These are phyloP conservation scores for Pelusios castaneus DNA, from an alignment of 2,113 vertebrate genomes.

Conservation along the genomic window DNA sequence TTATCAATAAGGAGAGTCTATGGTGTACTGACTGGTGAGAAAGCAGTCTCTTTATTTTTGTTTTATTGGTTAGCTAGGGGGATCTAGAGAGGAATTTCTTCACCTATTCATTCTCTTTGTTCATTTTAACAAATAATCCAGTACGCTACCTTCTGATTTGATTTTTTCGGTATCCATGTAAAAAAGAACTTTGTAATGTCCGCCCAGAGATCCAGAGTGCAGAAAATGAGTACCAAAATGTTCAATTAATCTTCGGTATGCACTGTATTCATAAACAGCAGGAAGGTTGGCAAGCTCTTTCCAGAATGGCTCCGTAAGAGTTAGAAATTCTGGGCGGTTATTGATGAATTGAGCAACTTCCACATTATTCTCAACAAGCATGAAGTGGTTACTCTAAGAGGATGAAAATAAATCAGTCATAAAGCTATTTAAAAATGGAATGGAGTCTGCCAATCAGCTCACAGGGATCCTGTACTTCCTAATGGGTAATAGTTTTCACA, in stretches of 20 bases:
- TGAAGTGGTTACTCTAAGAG: conserved; percentile 80
- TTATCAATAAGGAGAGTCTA: neutral
- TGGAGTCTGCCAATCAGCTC: neutral
- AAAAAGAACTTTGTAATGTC: conserved; percentile 86
- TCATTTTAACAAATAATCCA: neutral
- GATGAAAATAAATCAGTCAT: conserved; percentile 17
- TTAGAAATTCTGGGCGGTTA: conserved; percentile 85
- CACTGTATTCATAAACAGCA: conserved; percentile 81
- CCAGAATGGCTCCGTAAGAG: conserved; percentile 90
- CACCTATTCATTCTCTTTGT: neutral
- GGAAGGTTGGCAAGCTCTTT: conserved; percentile 87
- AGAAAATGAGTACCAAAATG: conserved; percentile 91
- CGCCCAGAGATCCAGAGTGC: conserved; percentile 90
- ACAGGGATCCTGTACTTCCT: neutral
- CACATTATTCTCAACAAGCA: conserved; percentile 90
- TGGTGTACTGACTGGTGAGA: neutral
- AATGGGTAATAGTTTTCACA: neutral
- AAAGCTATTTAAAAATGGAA: neutral
- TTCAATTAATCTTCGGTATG: conserved; percentile 85
- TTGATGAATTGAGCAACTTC: conserved; percentile 96
- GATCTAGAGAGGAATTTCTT: neutral
- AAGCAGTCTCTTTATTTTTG: neutral
- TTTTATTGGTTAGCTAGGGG: neutral
- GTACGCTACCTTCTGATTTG: conserved; percentile 77
- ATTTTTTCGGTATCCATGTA: conserved; percentile 80